Evolutionary conservation across 2,888 invertebrate species (phyloP).

Genomic region (Clanis bilineata): DNA sequence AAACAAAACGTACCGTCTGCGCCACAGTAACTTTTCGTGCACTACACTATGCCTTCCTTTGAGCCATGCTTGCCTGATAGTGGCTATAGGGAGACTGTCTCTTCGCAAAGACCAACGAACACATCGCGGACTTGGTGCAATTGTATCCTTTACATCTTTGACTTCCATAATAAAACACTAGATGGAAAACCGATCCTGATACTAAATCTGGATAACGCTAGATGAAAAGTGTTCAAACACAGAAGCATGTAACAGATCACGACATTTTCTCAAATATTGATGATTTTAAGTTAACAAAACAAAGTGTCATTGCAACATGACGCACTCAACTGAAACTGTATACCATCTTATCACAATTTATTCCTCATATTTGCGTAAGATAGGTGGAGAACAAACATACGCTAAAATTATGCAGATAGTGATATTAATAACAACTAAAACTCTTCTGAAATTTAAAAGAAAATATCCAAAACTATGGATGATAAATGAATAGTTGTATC

Average conservation of each 20-base stretch:
- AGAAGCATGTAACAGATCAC: neutral
- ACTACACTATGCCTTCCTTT: slow-evolving; percentile 56
- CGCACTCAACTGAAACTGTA: slow-evolving; percentile 29
- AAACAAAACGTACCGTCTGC: slow-evolving; percentile 56
- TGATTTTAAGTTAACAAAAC: neutral
- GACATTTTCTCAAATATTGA: neutral
- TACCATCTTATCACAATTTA: slow-evolving; percentile 36
- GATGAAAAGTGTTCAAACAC: too few relatives aligned
- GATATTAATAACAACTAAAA: neutral
- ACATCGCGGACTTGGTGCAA: slow-evolving; percentile 28
- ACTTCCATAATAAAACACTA: slow-evolving; percentile 28
- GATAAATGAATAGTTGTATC: too few relatives aligned
- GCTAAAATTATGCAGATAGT: slow-evolving; percentile 4
- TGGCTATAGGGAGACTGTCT: slow-evolving; percentile 66
- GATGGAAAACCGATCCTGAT: too few relatives aligned
- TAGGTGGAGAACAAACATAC: slow-evolving; percentile 23
- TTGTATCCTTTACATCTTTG: slow-evolving; percentile 31
- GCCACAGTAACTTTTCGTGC: slow-evolving; percentile 51
- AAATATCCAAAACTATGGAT: too few relatives aligned
- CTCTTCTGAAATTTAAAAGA: too few relatives aligned
- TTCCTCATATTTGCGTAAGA: slow-evolving; percentile 44
- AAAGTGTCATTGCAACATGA: neutral
- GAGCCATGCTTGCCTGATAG: slow-evolving; percentile 59
- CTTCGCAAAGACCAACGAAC: slow-evolving; percentile 59
- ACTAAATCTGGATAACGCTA: too few relatives aligned